Base-by-base conservation (phyloP, 2,113 vertebrate genomes). In the Coreoperca whiteheadi region DNA sequence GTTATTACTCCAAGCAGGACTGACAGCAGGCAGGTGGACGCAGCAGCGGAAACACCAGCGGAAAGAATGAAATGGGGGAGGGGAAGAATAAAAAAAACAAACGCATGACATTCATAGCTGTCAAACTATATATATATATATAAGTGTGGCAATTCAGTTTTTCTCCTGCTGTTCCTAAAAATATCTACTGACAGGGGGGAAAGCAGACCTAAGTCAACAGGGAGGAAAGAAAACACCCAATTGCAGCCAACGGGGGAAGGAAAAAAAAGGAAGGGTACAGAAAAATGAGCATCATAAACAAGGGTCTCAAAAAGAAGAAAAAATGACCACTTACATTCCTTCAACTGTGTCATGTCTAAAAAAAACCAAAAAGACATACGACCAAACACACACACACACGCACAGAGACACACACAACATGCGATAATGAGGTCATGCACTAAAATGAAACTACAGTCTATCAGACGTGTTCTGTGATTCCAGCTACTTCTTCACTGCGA, bases 311-410 rank as follows among this genome's bases (percentile, higher is more conserved):
- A 95, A 82, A 84, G 34, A 80, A 54, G 53, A 91, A 81, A 80
- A 88, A 88, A 96, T 92, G 89, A 96, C 95, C 97, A 97, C 97
- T 97, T 98, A 98, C 96, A 97, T 97, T 97, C 97, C 96, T 96
- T 98, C 97, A 96, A 96, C 96, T 95, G 96, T 96, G 94, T 97
- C 96, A 96, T 90, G 93, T 97, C 97, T 98, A 97, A 96, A 97
- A 76, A 97, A 93, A 96, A 2, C 12, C 92, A 96, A 90, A 96
- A 95, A 86, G 68, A 88, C 77, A 91, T 6, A 77, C 80, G 74
- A 65, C 30, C 86, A 77, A 54, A 87, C 39, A 83, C 53, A 96
- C 87, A 96, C 68, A 96, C 43, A 23, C 30, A 95, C 87, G 96
- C 50, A 82, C 93, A 96, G 85, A 96, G 6, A 51, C 18, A 51